phyloP scores from a whole-genome alignment of 2,888 invertebrate genomes.

The Stratiomys singularior region DNA sequence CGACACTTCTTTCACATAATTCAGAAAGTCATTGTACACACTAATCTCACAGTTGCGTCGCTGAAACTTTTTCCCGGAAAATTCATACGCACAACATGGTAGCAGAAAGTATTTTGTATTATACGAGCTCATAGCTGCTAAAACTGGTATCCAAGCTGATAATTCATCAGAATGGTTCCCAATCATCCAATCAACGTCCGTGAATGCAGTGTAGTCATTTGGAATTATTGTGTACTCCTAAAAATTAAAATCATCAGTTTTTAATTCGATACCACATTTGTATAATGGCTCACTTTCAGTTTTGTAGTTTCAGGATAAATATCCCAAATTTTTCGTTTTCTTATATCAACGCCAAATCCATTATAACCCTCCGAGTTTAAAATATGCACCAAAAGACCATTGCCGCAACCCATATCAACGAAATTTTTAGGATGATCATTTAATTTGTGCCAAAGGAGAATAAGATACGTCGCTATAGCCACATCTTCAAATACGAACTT shows the following conservation, averaged over 20 bases:
- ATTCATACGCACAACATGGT: constrained; percentile 95
- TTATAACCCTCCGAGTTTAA: constrained; percentile 83
- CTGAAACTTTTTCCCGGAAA: constrained; percentile 86
- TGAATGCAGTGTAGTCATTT: constrained; percentile 72
- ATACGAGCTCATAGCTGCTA: constrained; percentile 82
- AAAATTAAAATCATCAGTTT: constrained; percentile 55
- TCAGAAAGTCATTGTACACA: constrained; percentile 80
- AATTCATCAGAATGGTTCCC: constrained; percentile 99
- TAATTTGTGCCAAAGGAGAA: constrained; percentile 78
- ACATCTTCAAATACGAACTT: constrained; percentile 98
- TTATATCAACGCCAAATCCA: constrained; percentile 86
- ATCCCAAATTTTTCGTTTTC: constrained; percentile 90
- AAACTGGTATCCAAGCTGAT: constrained; percentile 98
- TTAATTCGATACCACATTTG: neutral
- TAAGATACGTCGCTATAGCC: constrained; percentile 89
- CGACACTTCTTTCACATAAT: constrained; percentile 73
- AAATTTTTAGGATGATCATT: constrained; percentile 71
- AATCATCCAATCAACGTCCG: constrained; percentile 90
- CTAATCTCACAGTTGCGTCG: constrained; percentile 76
- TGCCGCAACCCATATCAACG: constrained; percentile 97
- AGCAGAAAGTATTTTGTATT: constrained; percentile 86
- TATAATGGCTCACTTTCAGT: constrained; percentile 65
- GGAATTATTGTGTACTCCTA: constrained; percentile 77
- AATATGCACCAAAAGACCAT: constrained; percentile 91
- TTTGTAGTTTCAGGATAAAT: constrained; percentile 73